These are phyloP conservation scores for Menidia beryllina DNA, from an alignment of 2,113 vertebrate species.

Conservation along the genomic window DNA sequence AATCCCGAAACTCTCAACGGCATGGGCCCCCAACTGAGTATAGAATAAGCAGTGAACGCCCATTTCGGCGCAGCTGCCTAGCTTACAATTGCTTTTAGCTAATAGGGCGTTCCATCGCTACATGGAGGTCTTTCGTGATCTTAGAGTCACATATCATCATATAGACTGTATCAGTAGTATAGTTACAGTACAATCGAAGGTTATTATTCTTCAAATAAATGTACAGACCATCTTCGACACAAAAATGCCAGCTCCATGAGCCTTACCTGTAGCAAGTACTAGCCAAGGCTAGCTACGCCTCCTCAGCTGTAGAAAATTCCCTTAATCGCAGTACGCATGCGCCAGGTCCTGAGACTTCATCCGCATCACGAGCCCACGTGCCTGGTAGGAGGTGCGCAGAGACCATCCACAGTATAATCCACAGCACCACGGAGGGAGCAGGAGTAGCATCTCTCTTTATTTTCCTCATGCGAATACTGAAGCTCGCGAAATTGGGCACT, in stretches of 20 bases:
- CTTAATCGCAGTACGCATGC: conserved; percentile 73
- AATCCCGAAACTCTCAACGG: conserved; percentile 7
- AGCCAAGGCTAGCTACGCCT: conserved; percentile 72
- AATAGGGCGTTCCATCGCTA: conserved; percentile 52
- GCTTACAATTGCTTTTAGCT: conserved; percentile 51
- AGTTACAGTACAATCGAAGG: fast-evolving
- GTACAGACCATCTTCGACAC: background rate
- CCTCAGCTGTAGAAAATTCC: conserved; percentile 81
- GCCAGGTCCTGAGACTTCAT: conserved; percentile 51
- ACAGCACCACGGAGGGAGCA: background rate
- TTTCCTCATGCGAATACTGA: too few species aligned
- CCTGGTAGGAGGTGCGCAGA: conserved; percentile 10
- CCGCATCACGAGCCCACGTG: conserved; percentile 66
- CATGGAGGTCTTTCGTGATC: background rate
- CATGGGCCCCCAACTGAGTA: conserved; percentile 23
- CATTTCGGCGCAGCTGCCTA: conserved; percentile 73
- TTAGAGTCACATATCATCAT: background rate
- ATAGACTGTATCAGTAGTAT: fast-evolving
- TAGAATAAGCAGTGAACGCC: conserved; percentile 73
- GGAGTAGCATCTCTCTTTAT: background rate
- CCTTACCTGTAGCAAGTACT: conserved; percentile 80
- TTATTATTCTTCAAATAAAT: background rate
- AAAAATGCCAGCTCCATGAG: conserved; percentile 36
- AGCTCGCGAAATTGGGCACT: too few species aligned
- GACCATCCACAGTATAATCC: background rate